Percentiles rank a stretch among this genome's conserved stretches.
Evolutionary conservation across 2,113 vertebrate genomes (phyloP).

Genomic region (Chamaea fasciata): DNA sequence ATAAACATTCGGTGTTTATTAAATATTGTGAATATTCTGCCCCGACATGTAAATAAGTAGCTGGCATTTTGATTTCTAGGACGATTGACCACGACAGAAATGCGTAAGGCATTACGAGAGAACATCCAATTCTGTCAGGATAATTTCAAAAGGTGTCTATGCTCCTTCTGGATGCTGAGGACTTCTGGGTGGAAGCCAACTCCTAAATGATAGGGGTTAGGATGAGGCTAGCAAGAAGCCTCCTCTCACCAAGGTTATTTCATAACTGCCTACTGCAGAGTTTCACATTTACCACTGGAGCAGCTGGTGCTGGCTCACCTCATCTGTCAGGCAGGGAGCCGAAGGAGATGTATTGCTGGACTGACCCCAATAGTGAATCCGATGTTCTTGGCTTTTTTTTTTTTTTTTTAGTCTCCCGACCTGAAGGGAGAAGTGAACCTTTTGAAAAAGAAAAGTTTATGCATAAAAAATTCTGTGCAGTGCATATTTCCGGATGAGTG

Average conservation of each 20-base stretch:
- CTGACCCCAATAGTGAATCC: slow-evolving; percentile 22
- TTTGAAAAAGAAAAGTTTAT: slow-evolving; percentile 36
- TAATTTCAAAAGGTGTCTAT: neutral
- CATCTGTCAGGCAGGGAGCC: slow-evolving; percentile 20
- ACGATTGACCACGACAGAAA: neutral
- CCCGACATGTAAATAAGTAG: neutral
- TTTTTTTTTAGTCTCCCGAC: neutral
- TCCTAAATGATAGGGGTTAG: slow-evolving; percentile 1
- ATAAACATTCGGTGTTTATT: slow-evolving; percentile 20
- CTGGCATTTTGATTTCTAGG: neutral
- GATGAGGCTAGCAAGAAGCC: neutral
- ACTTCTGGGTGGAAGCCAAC: neutral
- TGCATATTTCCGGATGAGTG: slow-evolving; percentile 12
- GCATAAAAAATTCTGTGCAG: neutral
- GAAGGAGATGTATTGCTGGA: slow-evolving; percentile 36
- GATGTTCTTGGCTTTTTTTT: slow-evolving; percentile 1
- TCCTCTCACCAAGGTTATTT: slow-evolving; percentile 43
- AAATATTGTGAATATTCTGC: slow-evolving; percentile 14
- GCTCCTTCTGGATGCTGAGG: neutral
- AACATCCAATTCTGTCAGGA: neutral
- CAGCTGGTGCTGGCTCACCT: slow-evolving; percentile 59
- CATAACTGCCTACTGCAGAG: slow-evolving; percentile 39
- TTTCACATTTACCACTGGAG: slow-evolving; percentile 28
- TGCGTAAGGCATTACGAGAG: neutral
- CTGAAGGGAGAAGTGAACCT: slow-evolving; percentile 22